phyloP scores from a whole-genome alignment of 2,888 invertebrate genomes.

The Lordiphosa andalusiaca region DNA sequence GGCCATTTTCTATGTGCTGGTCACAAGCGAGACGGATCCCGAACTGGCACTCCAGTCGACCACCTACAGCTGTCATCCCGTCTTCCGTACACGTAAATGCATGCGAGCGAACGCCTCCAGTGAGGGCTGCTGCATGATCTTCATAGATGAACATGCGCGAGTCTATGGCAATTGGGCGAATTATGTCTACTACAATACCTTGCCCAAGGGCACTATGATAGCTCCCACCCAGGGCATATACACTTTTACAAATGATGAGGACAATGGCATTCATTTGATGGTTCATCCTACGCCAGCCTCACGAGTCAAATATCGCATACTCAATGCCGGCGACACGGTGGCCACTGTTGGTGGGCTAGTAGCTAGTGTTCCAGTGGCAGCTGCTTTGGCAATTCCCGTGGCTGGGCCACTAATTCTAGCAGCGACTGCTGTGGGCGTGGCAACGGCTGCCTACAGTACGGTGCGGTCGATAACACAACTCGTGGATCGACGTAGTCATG shows the following conservation, averaged over 20 bases:
- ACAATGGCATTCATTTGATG: conserved; percentile 52
- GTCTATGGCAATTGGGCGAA: conserved; percentile 80
- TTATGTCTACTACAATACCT: conserved; percentile 80
- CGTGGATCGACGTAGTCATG: conserved; percentile 57
- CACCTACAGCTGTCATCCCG: conserved; percentile 61
- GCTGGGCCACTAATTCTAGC: conserved; percentile 51
- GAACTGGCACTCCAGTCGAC: conserved; percentile 44
- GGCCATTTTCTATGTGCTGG: conserved; percentile 70
- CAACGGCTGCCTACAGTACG: conserved; percentile 56
- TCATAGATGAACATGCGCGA: conserved; percentile 75
- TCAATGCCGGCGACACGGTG: conserved; percentile 52
- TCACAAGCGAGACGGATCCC: conserved; percentile 39
- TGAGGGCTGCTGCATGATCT: conserved; percentile 73
- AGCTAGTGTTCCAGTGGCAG: conserved; percentile 49
- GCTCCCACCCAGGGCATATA: conserved; percentile 80
- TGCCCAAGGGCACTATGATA: conserved; percentile 79
- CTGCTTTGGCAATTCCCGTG: conserved; percentile 55
- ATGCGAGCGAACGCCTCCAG: conserved; percentile 43
- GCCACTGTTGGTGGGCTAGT: conserved; percentile 59
- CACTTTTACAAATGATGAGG: conserved; percentile 33
- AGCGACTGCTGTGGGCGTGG: conserved; percentile 51
- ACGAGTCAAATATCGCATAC: conserved; percentile 27
- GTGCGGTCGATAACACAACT: conserved; percentile 56
- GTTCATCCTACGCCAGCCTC: conserved; percentile 60
- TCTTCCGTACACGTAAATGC: conserved; percentile 75